These are phyloP conservation scores for Microcebus griseorufus DNA, from an alignment of 2,113 vertebrate genomes.

Conservation along the genomic window DNA sequence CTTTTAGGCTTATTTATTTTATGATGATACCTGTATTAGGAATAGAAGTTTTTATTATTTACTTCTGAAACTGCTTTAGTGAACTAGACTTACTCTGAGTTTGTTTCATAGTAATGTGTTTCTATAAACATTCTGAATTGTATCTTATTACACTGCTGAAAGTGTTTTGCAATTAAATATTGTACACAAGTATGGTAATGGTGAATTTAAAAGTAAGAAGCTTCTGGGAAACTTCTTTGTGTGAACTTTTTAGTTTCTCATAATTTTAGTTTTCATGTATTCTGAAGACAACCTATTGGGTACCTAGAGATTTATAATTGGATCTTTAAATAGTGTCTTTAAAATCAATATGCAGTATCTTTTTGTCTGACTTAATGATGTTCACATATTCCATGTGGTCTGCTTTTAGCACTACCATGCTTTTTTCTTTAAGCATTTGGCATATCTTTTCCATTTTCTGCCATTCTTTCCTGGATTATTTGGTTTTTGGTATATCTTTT, in stretches of 20 bases:
- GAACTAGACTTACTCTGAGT: neutral
- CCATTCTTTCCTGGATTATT: neutral
- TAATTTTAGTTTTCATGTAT: neutral
- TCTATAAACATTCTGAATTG: neutral
- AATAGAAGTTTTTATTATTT: constrained; percentile 29
- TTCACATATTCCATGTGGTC: neutral
- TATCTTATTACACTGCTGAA: neutral
- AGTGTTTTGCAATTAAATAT: constrained; percentile 11
- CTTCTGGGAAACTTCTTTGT: neutral
- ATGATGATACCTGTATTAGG: neutral
- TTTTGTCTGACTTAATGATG: constrained; percentile 22
- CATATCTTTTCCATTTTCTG: neutral
- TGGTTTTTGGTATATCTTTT: neutral
- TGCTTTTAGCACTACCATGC: neutral
- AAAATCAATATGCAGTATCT: neutral
- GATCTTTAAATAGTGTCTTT: neutral
- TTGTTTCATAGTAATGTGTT: neutral
- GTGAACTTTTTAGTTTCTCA: neutral
- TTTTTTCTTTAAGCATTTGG: neutral
- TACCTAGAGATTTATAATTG: neutral
- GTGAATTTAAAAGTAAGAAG: neutral
- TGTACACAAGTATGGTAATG: neutral
- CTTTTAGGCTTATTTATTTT: constrained; percentile 11
- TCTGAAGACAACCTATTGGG: neutral
- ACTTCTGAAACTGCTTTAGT: neutral